Conservation (phyloP, 2,113 vertebrate genomes). For the Myotis lucifugus region DNA sequence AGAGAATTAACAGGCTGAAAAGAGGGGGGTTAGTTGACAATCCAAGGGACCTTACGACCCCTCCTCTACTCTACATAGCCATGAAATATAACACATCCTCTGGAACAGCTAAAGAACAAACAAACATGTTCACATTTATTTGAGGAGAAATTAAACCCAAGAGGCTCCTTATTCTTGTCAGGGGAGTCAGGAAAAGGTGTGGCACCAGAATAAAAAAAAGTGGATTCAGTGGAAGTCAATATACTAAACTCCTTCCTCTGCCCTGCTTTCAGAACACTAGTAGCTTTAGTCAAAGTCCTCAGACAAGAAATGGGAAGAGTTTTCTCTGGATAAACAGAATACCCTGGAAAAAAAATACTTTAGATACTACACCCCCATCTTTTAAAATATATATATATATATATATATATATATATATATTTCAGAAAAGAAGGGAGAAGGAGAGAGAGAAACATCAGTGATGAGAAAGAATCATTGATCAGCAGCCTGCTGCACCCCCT, state of each 20-base stretch:
- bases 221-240: background rate
- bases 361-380: background rate
- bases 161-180: background rate
- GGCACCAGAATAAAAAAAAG: background rate
- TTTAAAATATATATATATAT: background rate
- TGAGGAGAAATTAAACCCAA: background rate
- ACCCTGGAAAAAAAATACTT: background rate
- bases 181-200: background rate
- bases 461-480: too few species aligned
- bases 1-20: background rate
- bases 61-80: background rate
- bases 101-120: background rate
- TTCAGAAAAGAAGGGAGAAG: too few species aligned
- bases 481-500: too few species aligned
- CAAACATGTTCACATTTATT: background rate
- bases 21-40: background rate
- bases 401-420: background rate
- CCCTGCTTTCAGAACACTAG: slow-evolving; percentile 13
- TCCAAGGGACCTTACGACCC: background rate
- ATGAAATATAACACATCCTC: background rate
- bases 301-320: background rate
- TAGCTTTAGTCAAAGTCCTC: background rate
- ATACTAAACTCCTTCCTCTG: background rate
- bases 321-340: slow-evolving; percentile 54
- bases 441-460: too few species aligned